Percentiles rank a stretch among this genome's conserved stretches.
Conservation (phyloP, 2,113 vertebrate species). For the Cyanoramphus novaezelandiae region DNA sequence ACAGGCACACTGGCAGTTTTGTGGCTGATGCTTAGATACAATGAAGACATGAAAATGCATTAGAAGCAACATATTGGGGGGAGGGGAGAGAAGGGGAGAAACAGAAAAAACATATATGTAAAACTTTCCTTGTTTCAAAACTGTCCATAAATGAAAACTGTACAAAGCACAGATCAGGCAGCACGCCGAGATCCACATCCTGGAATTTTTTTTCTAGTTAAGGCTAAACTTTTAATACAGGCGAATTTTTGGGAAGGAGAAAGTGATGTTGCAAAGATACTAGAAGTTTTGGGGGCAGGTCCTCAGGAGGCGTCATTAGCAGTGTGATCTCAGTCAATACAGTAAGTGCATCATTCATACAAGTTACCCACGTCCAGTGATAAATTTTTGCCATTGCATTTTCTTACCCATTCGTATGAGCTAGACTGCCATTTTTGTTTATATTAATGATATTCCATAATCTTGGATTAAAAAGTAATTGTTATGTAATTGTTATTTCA, state of each 20-base stretch:
- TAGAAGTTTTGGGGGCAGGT: no score
- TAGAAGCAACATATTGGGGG: not conserved
- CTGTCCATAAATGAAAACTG: fast-evolving
- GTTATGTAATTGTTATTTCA: fast-evolving
- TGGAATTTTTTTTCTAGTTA: not conserved
- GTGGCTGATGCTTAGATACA: not conserved
- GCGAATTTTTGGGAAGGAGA: not conserved
- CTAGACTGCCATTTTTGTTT: not conserved
- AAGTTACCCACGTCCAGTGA: not conserved
- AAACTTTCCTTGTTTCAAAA: not conserved
- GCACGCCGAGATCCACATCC: not conserved
- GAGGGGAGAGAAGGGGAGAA: no score
- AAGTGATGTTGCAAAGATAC: not conserved
- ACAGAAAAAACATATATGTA: not conserved
- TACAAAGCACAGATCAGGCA: not conserved
- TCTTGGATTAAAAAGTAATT: not conserved
- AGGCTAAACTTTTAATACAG: not conserved
- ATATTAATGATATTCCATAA: not conserved
- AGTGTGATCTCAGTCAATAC: fast-evolving
- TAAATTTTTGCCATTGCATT: not conserved
- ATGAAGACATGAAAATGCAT: not conserved
- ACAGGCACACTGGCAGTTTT: not conserved
- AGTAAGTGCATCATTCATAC: fast-evolving
- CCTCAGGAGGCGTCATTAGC: fast-evolving
- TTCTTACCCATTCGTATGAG: not conserved